Evolutionary conservation across 1,140 invertebrate genomes (phyloP).

Genomic region (Drosophila mayri): DNA sequence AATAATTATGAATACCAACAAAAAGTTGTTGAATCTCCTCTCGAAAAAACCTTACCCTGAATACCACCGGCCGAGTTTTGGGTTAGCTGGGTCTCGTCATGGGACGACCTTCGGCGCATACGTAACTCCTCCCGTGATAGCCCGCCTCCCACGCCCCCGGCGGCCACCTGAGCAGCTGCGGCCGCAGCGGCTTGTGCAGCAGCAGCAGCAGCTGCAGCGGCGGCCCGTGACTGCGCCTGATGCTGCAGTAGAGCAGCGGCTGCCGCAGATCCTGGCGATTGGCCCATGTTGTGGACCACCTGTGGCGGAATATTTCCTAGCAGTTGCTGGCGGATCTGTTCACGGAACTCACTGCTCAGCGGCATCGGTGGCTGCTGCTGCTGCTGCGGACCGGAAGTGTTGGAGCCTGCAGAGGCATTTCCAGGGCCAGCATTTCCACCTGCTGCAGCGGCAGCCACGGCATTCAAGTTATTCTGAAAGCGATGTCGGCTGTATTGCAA

Average conservation of each 20-base stretch:
- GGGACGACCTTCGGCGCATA: constrained; percentile 81
- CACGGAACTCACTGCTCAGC: constrained; percentile 79
- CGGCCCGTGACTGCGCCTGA: constrained; percentile 80
- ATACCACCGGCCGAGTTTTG: constrained; percentile 64
- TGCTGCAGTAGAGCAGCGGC: constrained; percentile 80
- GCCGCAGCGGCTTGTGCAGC: constrained; percentile 62
- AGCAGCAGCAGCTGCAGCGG: constrained; percentile 76
- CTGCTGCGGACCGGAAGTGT: constrained; percentile 25
- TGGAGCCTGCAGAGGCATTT: constrained; percentile 37
- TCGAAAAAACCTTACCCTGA: constrained; percentile 63
- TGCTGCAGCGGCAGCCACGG: constrained; percentile 17
- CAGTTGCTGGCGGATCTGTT: constrained; percentile 81
- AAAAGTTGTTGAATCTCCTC: background rate
- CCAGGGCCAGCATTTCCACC: constrained; percentile 17
- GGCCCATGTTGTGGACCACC: constrained; percentile 80
- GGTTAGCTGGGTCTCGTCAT: constrained; percentile 83
- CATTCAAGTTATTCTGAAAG: constrained; percentile 61
- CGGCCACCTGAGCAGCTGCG: constrained; percentile 46
- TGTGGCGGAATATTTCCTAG: constrained; percentile 78
- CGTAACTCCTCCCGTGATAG: constrained; percentile 81
- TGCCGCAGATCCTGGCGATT: constrained; percentile 74
- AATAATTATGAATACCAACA: background rate
- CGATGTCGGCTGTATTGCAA: constrained; percentile 84
- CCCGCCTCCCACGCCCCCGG: constrained; percentile 19
- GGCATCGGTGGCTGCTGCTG: constrained; percentile 67